phyloP scores from a whole-genome alignment of 2,888 invertebrate genomes.

The Odontothrips loti region DNA sequence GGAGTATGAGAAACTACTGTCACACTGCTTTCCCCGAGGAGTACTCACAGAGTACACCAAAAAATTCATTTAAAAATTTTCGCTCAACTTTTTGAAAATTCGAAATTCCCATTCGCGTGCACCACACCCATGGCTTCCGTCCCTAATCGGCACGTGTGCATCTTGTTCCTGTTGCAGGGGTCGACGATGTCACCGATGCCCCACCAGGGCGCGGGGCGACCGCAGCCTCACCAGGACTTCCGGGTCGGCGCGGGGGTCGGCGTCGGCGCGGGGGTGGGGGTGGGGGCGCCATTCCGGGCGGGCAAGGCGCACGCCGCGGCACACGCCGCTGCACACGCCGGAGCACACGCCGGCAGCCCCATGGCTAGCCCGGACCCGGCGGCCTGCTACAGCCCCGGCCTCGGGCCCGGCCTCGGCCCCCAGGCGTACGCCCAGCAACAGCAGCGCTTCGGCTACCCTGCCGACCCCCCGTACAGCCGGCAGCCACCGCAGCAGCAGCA shows the following conservation, averaged over 20 bases:
- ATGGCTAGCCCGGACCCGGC: constrained; percentile 21
- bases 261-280: background rate
- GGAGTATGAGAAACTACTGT: background rate
- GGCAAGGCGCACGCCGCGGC: background rate
- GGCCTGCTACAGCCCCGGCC: background rate
- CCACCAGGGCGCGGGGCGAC: background rate
- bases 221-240: background rate
- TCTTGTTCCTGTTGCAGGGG: background rate
- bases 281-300: background rate
- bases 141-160: too few relatives aligned
- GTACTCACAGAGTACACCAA: background rate
- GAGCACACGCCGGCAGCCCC: constrained; percentile 6
- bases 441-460: background rate
- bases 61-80: background rate
- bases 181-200: background rate
- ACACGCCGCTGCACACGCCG: constrained; percentile 9
- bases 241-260: background rate
- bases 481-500: constrained; percentile 38
- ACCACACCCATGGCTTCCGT: too few relatives aligned
- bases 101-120: too few relatives aligned
- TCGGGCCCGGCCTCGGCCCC: background rate
- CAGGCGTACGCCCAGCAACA: background rate
- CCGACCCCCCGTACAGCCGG: constrained; percentile 36
- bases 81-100: too few relatives aligned
- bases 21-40: background rate